A percentile compares a stretch with the other conserved stretches of the same genome.
phyloP scores from a whole-genome alignment of 2,113 vertebrate genomes.

The Empidonax alnorum region DNA sequence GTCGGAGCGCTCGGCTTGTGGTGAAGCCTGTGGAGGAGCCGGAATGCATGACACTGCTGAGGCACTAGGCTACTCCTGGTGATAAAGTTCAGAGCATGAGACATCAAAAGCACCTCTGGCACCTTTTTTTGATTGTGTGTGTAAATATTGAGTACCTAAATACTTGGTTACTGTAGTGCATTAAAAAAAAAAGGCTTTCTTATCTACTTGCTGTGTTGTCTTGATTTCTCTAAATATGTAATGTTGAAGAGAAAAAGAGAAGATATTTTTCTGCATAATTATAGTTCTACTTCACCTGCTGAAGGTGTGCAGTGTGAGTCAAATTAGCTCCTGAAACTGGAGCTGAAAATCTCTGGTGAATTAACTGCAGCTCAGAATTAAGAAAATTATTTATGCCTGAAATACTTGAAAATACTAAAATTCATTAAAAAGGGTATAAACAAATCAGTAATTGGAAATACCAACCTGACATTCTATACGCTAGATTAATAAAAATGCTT shows the following conservation, averaged over 20 bases:
- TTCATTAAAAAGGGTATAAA: background rate
- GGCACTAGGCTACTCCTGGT: fast-evolving
- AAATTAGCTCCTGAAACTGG: background rate
- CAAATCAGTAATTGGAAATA: background rate
- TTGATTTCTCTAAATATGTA: background rate
- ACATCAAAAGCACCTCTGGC: background rate
- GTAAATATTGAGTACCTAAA: background rate
- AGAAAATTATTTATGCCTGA: background rate
- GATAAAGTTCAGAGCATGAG: background rate
- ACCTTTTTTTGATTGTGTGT: background rate
- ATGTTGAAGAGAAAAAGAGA: background rate
- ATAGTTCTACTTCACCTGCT: background rate
- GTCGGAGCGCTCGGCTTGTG: background rate
- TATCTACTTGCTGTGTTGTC: fast-evolving
- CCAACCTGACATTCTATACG: background rate
- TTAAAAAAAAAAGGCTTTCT: background rate
- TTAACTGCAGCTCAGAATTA: background rate
- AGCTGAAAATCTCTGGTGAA: background rate
- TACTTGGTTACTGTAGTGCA: background rate
- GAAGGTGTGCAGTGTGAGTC: background rate
- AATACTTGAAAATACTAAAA: background rate
- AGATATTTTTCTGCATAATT: background rate
- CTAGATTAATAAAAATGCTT: background rate
- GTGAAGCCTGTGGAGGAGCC: fast-evolving
- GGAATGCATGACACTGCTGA: fast-evolving